A percentile compares a stretch with the other conserved stretches of the same genome.
Conservation (phyloP, 2,888 invertebrate species). For the Beris morrisii region DNA sequence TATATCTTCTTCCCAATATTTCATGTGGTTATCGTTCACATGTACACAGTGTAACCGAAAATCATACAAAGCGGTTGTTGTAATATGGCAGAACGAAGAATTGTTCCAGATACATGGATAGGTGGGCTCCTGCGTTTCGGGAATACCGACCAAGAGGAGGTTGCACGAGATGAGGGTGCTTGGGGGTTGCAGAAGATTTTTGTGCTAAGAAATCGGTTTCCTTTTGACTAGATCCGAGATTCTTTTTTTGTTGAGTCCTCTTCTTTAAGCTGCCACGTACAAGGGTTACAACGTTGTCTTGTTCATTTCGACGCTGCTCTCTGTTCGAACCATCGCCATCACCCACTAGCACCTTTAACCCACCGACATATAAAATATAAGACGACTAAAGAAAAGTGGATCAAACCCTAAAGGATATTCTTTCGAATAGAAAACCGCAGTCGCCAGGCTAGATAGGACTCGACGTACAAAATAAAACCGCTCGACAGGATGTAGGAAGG, state of each 20-base stretch:
- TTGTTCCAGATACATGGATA: background rate
- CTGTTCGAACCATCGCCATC: background rate
- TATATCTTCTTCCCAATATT: constrained; percentile 37
- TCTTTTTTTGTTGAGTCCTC: background rate
- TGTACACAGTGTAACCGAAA: constrained; percentile 22
- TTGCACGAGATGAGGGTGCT: no score
- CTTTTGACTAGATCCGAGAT: constrained; percentile 8
- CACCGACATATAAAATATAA: background rate
- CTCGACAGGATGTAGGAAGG: background rate
- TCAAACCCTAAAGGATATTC: constrained; percentile 3
- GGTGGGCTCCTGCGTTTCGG: no score
- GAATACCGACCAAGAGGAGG: no score
- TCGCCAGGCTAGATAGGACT: background rate
- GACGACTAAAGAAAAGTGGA: background rate
- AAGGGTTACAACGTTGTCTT: constrained; percentile 12
- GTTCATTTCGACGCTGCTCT: background rate
- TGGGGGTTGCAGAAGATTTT: background rate
- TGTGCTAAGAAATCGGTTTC: constrained; percentile 23
- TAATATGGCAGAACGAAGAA: background rate
- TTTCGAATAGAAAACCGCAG: constrained; percentile 23
- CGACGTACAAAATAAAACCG: constrained; percentile 1
- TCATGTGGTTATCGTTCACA: constrained; percentile 38
- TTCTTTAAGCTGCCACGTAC: constrained; percentile 4
- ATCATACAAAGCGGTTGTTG: constrained; percentile 14
- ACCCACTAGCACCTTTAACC: background rate